These are phyloP conservation scores for Drosophila austrosaltans DNA, from an alignment of 2,888 invertebrate species.

Conservation along the genomic window DNA sequence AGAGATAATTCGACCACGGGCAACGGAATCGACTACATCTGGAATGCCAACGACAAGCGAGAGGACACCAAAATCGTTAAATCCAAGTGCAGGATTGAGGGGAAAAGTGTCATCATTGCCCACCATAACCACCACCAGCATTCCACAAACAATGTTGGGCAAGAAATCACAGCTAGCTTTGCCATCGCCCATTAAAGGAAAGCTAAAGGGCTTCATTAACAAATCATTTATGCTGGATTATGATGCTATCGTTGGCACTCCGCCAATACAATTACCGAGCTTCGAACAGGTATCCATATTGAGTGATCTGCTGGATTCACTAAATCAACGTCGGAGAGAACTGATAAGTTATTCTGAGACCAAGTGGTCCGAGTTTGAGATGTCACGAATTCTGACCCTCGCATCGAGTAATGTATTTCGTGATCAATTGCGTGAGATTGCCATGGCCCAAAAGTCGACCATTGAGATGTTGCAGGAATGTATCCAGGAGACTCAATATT, in stretches of 20 bases:
- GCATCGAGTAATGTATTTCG: background rate
- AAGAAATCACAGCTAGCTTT: background rate
- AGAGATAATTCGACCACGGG: background rate
- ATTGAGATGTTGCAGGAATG: slow-evolving; percentile 1
- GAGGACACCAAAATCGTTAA: background rate
- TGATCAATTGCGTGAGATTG: background rate
- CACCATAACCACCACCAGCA: background rate
- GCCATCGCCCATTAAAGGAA: background rate
- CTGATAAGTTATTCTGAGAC: background rate
- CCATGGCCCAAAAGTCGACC: background rate
- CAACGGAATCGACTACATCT: background rate
- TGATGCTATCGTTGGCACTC: background rate
- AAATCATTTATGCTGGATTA: background rate
- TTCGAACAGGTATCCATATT: background rate
- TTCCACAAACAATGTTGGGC: no score
- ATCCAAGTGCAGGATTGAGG: no score
- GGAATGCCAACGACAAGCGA: no score
- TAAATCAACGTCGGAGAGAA: background rate
- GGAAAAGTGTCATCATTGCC: background rate
- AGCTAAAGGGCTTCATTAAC: background rate
- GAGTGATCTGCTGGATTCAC: background rate
- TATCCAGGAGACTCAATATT: background rate
- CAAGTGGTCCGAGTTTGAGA: background rate
- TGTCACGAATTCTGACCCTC: background rate
- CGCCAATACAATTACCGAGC: background rate